These are phyloP conservation scores for Sebastes dallii DNA, from an alignment of 2,797 vertebrate genomes.

Conservation along the genomic window DNA sequence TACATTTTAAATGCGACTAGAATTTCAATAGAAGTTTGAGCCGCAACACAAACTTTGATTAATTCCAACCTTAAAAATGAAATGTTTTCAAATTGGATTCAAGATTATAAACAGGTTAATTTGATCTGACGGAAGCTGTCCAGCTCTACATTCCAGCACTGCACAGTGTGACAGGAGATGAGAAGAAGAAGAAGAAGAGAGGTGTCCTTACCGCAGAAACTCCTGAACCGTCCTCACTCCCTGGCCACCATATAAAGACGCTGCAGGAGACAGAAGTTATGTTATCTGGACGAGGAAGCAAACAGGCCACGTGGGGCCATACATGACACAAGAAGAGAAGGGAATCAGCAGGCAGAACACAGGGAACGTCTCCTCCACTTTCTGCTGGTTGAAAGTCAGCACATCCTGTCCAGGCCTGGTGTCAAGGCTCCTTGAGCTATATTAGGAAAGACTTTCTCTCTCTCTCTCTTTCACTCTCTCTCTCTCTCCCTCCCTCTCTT, in stretches of 20 bases:
- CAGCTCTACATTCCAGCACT: not conserved
- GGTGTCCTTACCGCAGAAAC: conserved; percentile 80
- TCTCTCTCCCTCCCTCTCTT: conserved; percentile 7
- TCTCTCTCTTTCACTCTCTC: not conserved
- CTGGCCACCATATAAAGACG: conserved; percentile 71
- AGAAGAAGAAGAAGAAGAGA: not conserved
- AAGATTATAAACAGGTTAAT: not conserved
- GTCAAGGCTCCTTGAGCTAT: conserved; percentile 59
- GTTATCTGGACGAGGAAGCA: not conserved
- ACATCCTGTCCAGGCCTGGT: conserved; percentile 31
- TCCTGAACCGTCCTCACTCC: conserved; percentile 75
- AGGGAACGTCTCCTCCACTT: not conserved
- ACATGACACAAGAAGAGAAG: not conserved
- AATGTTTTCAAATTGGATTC: not conserved
- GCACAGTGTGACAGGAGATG: conserved; percentile 25
- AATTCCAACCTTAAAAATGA: not conserved
- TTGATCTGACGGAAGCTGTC: not conserved
- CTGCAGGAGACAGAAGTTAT: conserved; percentile 64
- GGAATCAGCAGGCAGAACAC: not conserved
- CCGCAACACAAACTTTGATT: not conserved
- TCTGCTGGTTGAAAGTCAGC: conserved; percentile 21
- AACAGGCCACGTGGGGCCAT: not conserved
- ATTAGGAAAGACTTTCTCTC: conserved; percentile 64
- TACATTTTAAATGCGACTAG: not conserved
- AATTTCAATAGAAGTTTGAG: too few species aligned